phyloP scores from a whole-genome alignment of 1,140 invertebrate species.

The Drosophila navojoa region DNA sequence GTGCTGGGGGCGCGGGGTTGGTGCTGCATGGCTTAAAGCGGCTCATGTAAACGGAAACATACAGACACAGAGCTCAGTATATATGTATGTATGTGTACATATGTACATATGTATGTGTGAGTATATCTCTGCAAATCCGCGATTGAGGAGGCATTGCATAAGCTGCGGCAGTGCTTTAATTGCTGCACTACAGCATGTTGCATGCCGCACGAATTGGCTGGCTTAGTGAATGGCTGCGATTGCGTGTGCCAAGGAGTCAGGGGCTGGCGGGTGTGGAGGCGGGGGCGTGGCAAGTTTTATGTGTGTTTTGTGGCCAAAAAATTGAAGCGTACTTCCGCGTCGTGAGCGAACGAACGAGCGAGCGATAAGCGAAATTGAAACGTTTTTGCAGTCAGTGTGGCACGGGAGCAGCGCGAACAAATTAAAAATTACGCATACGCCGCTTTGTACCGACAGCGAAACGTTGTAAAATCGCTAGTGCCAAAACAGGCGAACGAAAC shows the following conservation, averaged over 20 bases:
- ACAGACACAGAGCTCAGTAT: neutral
- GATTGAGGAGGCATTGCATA: constrained; percentile 39
- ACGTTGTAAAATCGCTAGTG: constrained; percentile 31
- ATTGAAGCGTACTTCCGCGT: constrained; percentile 45
- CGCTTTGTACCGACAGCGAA: constrained; percentile 54
- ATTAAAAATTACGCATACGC: constrained; percentile 76
- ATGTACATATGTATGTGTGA: neutral
- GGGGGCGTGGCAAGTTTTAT: neutral
- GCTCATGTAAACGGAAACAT: constrained; percentile 11
- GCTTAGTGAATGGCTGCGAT: constrained; percentile 10
- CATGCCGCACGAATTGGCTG: constrained; percentile 41
- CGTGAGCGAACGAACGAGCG: neutral
- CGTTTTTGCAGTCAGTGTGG: constrained; percentile 76
- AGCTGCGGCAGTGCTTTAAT: constrained; percentile 47
- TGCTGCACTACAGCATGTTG: constrained; percentile 34
- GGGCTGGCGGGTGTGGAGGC: too few species aligned
- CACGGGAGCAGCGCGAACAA: constrained; percentile 64
- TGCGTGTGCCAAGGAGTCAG: neutral
- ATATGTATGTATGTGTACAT: neutral
- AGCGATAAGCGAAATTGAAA: constrained; percentile 63
- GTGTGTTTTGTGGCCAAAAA: constrained; percentile 35
- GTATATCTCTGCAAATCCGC: constrained; percentile 26
- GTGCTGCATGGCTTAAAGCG: constrained; percentile 2
- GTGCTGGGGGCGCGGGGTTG: constrained; percentile 1
- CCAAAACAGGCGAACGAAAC: neutral